Evolutionary conservation across 2,888 invertebrate species (phyloP).

Genomic region (Gryllus longicercus): DNA sequence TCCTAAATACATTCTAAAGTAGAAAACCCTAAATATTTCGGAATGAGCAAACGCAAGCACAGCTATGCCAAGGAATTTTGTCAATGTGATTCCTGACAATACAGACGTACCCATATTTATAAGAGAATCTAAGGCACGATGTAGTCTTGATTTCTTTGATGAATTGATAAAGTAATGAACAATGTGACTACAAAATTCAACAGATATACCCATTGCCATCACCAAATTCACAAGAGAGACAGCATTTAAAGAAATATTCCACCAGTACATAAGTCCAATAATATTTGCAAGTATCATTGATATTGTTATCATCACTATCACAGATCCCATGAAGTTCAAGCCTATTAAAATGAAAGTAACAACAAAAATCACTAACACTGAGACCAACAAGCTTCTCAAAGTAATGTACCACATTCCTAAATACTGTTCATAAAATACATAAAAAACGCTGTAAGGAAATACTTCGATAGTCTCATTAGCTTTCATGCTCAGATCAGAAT

Average conservation of each 20-base stretch:
- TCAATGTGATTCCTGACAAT: slow-evolving; percentile 89
- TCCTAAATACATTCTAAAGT: slow-evolving; percentile 93
- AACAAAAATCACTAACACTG: slow-evolving; percentile 60
- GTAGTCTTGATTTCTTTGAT: slow-evolving; percentile 49
- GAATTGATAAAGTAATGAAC: slow-evolving; percentile 63
- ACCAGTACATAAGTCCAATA: slow-evolving; percentile 88
- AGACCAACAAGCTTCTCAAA: slow-evolving; percentile 61
- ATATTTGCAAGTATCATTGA: slow-evolving; percentile 76
- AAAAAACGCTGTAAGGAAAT: slow-evolving; percentile 87
- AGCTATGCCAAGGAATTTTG: slow-evolving; percentile 86
- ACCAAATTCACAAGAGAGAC: slow-evolving; percentile 92
- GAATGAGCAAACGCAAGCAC: slow-evolving; percentile 91
- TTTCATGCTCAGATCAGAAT: slow-evolving; percentile 49
- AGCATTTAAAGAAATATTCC: slow-evolving; percentile 86
- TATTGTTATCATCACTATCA: slow-evolving; percentile 69
- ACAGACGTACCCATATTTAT: slow-evolving; percentile 83
- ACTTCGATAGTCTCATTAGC: slow-evolving; percentile 59
- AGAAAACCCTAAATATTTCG: slow-evolving; percentile 85
- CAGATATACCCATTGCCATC: slow-evolving; percentile 87
- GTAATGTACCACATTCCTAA: slow-evolving; percentile 77
- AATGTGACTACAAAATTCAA: slow-evolving; percentile 93
- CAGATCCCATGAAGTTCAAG: slow-evolving; percentile 74
- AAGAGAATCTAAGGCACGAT: slow-evolving; percentile 70
- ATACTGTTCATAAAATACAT: slow-evolving; percentile 95
- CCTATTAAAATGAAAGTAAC: slow-evolving; percentile 60